These are phyloP conservation scores for Pantherophis vulpinus DNA, from an alignment of 2,797 vertebrate genomes.

Conservation along the genomic window DNA sequence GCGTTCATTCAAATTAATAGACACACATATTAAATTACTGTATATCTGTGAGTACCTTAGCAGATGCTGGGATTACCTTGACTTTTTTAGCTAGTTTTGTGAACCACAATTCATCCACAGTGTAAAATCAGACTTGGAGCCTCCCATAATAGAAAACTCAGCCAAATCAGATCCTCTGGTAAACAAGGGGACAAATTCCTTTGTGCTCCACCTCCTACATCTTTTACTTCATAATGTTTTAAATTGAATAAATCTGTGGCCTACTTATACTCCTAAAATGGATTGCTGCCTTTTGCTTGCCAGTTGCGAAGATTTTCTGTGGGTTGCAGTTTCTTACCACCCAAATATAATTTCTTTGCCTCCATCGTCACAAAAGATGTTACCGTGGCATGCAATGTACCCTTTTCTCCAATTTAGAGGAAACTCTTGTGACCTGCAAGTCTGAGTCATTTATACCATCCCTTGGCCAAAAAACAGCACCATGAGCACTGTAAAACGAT, in stretches of 20 bases:
- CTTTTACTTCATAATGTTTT: background rate
- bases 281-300: background rate
- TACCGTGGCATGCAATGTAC: slow-evolving; percentile 53
- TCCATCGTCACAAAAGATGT: slow-evolving; percentile 44
- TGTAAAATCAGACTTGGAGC: background rate
- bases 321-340: slow-evolving; percentile 43
- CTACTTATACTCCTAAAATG: background rate
- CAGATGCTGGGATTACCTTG: background rate
- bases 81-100: background rate
- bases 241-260: background rate
- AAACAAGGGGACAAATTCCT: background rate
- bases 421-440: slow-evolving; percentile 60
- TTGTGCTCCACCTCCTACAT: background rate
- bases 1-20: background rate
- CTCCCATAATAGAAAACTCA: background rate
- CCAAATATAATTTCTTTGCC: slow-evolving; percentile 46
- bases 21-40: background rate
- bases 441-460: slow-evolving; percentile 63
- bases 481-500: slow-evolving; percentile 50
- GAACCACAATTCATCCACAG: background rate
- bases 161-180: background rate
- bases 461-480: slow-evolving; percentile 41
- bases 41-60: background rate
- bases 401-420: slow-evolving; percentile 41
- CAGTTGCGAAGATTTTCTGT: slow-evolving; percentile 8